phyloP scores from a whole-genome alignment of 2,113 vertebrate species.

The Panthera tigris region DNA sequence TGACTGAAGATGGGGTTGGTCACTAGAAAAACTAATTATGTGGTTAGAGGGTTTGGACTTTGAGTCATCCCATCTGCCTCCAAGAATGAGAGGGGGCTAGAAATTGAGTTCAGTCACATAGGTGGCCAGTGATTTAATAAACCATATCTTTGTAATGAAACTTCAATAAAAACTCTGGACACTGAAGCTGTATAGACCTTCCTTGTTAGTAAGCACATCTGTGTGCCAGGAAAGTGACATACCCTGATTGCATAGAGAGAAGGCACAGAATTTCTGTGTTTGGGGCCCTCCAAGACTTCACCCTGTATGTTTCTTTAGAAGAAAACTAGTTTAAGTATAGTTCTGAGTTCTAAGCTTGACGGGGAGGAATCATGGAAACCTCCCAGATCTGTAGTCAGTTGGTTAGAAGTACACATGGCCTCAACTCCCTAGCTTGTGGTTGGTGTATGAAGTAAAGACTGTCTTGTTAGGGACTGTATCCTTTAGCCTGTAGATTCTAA shows the following conservation, averaged over 20 bases:
- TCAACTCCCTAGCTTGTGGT: not conserved
- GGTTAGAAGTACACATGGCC: not conserved
- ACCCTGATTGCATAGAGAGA: not conserved
- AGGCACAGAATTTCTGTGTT: not conserved
- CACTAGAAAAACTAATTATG: not conserved
- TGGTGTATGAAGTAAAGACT: not conserved
- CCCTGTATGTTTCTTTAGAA: not conserved
- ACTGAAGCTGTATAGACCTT: not conserved
- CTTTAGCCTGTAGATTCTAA: not conserved
- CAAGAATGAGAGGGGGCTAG: not conserved
- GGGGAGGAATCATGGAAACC: not conserved
- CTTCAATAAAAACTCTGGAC: not conserved
- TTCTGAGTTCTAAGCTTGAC: not conserved
- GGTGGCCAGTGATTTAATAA: not conserved
- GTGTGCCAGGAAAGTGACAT: not conserved
- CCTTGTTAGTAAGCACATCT: not conserved
- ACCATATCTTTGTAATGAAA: not conserved
- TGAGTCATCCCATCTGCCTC: not conserved
- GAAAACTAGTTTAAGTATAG: not conserved
- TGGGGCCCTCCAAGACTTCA: not conserved
- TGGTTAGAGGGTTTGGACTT: not conserved
- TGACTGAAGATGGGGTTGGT: not conserved
- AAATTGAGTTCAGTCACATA: not conserved
- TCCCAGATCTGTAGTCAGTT: not conserved
- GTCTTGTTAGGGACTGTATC: not conserved